Evolutionary conservation across 2,797 vertebrate genomes (phyloP).

Genomic region (Gymnothorax javanicus): DNA sequence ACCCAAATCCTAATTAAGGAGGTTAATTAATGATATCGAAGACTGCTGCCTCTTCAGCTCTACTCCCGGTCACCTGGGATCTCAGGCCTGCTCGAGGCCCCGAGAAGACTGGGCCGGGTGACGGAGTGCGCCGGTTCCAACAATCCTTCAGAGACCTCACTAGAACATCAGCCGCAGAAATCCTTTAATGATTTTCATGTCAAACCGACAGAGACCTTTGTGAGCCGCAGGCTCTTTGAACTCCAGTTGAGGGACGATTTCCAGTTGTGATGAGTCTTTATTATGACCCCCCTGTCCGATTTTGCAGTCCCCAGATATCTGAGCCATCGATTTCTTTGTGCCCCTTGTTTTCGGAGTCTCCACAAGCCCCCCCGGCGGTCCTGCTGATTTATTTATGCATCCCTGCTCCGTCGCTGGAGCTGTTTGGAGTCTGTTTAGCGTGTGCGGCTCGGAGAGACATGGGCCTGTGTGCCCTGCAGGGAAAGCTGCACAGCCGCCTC

Average conservation of each 20-base stretch:
- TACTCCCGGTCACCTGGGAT: constrained; percentile 44
- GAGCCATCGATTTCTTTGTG: background rate
- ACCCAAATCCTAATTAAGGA: constrained; percentile 47
- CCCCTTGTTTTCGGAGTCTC: too few species aligned
- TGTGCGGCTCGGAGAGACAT: background rate
- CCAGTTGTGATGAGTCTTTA: background rate
- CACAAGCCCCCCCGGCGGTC: background rate
- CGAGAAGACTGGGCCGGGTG: constrained; percentile 15
- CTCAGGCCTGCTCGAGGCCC: background rate
- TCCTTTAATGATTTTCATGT: background rate
- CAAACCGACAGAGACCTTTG: background rate
- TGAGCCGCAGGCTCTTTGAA: background rate
- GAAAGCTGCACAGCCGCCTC: background rate
- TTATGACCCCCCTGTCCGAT: background rate
- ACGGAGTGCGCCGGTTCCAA: constrained; percentile 30
- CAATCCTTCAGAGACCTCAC: constrained; percentile 21
- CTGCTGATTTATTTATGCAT: background rate
- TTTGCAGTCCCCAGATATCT: background rate
- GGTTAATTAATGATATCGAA: constrained; percentile 55
- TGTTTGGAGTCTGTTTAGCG: background rate
- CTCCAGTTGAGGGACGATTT: background rate
- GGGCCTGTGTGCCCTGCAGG: background rate
- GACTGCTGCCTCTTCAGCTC: constrained; percentile 44
- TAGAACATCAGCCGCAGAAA: background rate
- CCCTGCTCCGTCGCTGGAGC: background rate